A percentile compares a stretch with the other conserved stretches of the same genome.
Evolutionary conservation across 2,113 vertebrate genomes (phyloP).

Genomic region (Chlamydotis undulata): DNA sequence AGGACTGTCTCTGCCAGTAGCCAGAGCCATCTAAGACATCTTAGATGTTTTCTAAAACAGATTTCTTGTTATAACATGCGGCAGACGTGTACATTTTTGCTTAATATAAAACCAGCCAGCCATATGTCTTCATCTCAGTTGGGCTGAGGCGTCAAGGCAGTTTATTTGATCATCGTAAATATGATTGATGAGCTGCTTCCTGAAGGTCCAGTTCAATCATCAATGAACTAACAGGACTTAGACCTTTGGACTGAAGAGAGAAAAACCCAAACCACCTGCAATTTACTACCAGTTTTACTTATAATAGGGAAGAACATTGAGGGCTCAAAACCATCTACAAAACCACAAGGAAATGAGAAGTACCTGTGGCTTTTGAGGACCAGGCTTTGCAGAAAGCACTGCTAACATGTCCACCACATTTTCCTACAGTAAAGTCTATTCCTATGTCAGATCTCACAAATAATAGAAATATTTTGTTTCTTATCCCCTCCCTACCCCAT

Average conservation of each 20-base stretch:
- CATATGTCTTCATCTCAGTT: not conserved
- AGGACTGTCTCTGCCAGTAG: not conserved
- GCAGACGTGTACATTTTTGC: not conserved
- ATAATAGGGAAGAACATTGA: not conserved
- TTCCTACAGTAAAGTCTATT: not conserved
- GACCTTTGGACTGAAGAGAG: rapidly evolving
- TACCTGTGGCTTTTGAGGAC: constrained; percentile 1
- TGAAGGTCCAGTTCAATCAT: rapidly evolving
- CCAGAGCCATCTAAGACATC: not conserved
- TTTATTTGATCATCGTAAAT: not conserved
- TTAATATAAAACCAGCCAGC: not conserved
- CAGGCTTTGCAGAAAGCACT: not conserved
- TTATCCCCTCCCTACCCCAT: not conserved
- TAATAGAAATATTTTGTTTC: not conserved
- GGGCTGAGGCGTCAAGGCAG: not conserved
- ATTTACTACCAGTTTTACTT: not conserved
- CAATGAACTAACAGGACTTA: not conserved
- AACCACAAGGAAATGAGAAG: not conserved
- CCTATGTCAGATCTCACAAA: not conserved
- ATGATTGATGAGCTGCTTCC: not conserved
- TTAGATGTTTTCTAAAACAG: not conserved
- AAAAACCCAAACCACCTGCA: not conserved
- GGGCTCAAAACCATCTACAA: not conserved
- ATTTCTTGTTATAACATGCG: not conserved
- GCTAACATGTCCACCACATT: not conserved